These are phyloP conservation scores for Lamprotornis superbus DNA, from an alignment of 2,113 vertebrate species.

Conservation along the genomic window DNA sequence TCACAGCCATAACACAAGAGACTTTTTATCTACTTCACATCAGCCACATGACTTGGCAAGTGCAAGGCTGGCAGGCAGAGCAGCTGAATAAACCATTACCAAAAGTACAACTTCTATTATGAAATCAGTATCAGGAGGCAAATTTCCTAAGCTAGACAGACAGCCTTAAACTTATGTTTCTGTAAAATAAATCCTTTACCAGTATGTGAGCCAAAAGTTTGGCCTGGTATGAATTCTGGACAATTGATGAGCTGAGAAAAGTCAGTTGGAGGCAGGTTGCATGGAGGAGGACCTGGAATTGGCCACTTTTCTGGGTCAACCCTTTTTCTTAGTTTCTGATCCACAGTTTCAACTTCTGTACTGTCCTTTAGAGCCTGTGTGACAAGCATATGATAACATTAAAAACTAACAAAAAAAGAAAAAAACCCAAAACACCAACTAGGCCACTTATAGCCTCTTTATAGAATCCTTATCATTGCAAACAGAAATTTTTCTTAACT, in stretches of 20 bases:
- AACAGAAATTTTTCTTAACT: background rate
- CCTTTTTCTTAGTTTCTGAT: constrained; percentile 87
- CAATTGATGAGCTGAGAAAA: constrained; percentile 94
- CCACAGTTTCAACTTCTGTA: constrained; percentile 88
- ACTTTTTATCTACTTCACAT: background rate
- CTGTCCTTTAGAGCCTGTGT: constrained; percentile 90
- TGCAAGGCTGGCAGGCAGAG: background rate
- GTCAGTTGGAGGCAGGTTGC: constrained; percentile 84
- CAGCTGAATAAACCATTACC: background rate
- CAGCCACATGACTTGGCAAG: background rate
- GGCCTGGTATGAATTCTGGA: constrained; percentile 93
- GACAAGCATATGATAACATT: background rate
- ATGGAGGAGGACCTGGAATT: constrained; percentile 78
- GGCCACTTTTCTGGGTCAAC: constrained; percentile 93
- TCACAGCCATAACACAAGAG: background rate
- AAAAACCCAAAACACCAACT: background rate
- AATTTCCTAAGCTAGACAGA: background rate
- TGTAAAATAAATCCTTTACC: constrained; percentile 76
- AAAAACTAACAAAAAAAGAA: background rate
- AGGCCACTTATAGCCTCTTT: background rate
- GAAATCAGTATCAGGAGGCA: constrained; percentile 8
- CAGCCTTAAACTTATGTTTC: background rate
- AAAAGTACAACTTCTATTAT: background rate
- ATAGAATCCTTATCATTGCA: background rate
- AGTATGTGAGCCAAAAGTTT: constrained; percentile 77